These are phyloP conservation scores for Tinamus major DNA, from an alignment of 2,797 vertebrate genomes.

Conservation along the genomic window DNA sequence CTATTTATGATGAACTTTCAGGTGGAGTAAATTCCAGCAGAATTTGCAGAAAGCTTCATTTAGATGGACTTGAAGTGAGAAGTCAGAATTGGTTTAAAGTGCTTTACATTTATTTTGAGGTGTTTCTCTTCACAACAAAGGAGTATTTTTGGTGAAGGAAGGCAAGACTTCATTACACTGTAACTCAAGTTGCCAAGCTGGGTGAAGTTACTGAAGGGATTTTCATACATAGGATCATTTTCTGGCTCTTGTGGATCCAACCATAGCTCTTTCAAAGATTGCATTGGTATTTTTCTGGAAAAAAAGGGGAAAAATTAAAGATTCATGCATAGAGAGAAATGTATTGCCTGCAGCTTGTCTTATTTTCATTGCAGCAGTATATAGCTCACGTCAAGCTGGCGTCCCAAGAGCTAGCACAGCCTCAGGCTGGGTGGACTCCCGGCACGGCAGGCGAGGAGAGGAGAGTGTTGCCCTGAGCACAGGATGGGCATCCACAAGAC, in stretches of 20 bases:
- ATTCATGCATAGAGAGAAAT: not conserved
- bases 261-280: not conserved
- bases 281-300: not conserved
- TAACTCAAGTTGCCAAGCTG: not conserved
- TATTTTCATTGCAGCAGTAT: not conserved
- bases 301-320: not conserved
- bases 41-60: slow-evolving; percentile 2
- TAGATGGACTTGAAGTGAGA: not conserved
- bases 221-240: not conserved
- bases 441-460: not conserved
- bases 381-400: not conserved
- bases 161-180: not conserved
- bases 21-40: not conserved
- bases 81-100: not conserved
- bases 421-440: not conserved
- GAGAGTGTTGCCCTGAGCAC: accelerated
- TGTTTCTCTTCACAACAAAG: not conserved
- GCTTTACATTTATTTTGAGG: not conserved
- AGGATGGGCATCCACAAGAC: not conserved
- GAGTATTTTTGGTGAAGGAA: not conserved
- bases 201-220: not conserved
- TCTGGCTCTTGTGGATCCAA: not conserved
- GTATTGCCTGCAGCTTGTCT: not conserved
- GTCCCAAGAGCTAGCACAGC: not conserved
- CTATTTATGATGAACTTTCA: not conserved